A percentile compares a stretch with the other conserved stretches of the same genome.
Conservation (phyloP, 2,797 vertebrate genomes). For the Gobionotothen gibberifrons region DNA sequence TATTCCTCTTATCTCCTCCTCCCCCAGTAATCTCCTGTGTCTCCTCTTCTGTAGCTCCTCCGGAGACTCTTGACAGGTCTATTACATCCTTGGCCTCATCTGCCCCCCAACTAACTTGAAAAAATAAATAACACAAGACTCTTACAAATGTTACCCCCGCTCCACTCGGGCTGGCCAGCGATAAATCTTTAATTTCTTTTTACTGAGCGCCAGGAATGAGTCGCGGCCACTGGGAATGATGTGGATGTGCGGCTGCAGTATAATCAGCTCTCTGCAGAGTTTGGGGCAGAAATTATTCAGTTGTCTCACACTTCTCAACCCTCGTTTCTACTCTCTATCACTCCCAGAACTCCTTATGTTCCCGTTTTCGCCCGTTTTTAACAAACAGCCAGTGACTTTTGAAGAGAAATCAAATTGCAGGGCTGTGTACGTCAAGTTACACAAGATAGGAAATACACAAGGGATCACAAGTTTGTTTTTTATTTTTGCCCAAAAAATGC, state of each 20-base stretch:
- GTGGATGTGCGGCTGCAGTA: slow-evolving; percentile 42
- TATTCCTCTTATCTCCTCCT: slow-evolving; percentile 39
- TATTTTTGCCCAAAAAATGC: no score
- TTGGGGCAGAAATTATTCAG: slow-evolving; percentile 26
- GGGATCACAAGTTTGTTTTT: not conserved
- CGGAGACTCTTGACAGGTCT: slow-evolving; percentile 64
- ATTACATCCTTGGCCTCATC: slow-evolving; percentile 59
- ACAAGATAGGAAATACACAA: not conserved
- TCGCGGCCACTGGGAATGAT: slow-evolving; percentile 34
- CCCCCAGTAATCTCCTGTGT: slow-evolving; percentile 32
- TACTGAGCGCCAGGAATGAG: slow-evolving; percentile 38
- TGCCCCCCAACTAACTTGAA: not conserved
- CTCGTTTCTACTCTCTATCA: slow-evolving; percentile 7
- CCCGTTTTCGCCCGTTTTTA: slow-evolving; percentile 16
- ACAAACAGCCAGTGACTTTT: slow-evolving; percentile 20
- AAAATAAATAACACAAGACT: slow-evolving; percentile 3
- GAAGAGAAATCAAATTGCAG: not conserved
- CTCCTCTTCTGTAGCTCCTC: slow-evolving; percentile 35
- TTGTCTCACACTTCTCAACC: slow-evolving; percentile 14
- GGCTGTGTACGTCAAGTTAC: no score
- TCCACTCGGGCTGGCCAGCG: slow-evolving; percentile 6
- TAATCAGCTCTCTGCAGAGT: slow-evolving; percentile 65
- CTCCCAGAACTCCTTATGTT: not conserved
- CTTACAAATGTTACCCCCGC: slow-evolving; percentile 20
- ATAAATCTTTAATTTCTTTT: slow-evolving; percentile 62